Evolutionary conservation across 2,797 vertebrate genomes (phyloP).

Genomic region (Protosalanx chinensis): DNA sequence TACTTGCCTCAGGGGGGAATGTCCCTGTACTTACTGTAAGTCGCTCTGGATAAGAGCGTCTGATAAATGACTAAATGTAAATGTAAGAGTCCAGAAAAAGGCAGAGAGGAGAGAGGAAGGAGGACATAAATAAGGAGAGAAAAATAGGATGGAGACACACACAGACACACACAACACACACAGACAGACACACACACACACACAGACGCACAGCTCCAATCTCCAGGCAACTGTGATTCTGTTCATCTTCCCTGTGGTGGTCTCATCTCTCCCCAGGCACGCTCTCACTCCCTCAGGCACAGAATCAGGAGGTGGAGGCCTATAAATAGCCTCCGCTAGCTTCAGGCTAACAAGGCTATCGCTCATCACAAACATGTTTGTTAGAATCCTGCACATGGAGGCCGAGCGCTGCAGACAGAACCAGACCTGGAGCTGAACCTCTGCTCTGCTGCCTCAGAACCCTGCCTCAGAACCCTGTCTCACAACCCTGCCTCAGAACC

Average conservation of each 20-base stretch:
- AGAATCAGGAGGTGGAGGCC: slow-evolving; percentile 60
- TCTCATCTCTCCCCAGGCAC: slow-evolving; percentile 19
- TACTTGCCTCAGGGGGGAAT: too few species aligned
- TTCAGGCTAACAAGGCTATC: slow-evolving; percentile 46
- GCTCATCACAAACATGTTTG: slow-evolving; percentile 48
- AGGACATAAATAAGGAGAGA: background rate
- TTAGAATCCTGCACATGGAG: slow-evolving; percentile 36
- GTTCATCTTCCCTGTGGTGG: slow-evolving; percentile 53
- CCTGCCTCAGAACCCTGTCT: too few species aligned
- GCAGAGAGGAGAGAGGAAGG: background rate
- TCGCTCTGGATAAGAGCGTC: too few species aligned
- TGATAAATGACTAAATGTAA: too few species aligned
- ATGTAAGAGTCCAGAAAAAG: background rate
- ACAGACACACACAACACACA: slow-evolving; percentile 17
- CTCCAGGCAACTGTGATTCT: slow-evolving; percentile 54
- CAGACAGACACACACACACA: slow-evolving; percentile 5
- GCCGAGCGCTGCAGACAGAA: background rate
- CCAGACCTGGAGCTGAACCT: too few species aligned
- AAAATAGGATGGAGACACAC: slow-evolving; percentile 18
- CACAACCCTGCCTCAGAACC: too few species aligned
- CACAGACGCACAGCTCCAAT: slow-evolving; percentile 31
- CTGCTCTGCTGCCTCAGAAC: too few species aligned
- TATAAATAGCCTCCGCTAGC: slow-evolving; percentile 67
- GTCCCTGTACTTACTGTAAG: too few species aligned
- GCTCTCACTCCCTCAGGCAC: slow-evolving; percentile 32